These are phyloP conservation scores for Coelinius sp. DNA, from an alignment of 2,888 invertebrate species.

Conservation along the genomic window DNA sequence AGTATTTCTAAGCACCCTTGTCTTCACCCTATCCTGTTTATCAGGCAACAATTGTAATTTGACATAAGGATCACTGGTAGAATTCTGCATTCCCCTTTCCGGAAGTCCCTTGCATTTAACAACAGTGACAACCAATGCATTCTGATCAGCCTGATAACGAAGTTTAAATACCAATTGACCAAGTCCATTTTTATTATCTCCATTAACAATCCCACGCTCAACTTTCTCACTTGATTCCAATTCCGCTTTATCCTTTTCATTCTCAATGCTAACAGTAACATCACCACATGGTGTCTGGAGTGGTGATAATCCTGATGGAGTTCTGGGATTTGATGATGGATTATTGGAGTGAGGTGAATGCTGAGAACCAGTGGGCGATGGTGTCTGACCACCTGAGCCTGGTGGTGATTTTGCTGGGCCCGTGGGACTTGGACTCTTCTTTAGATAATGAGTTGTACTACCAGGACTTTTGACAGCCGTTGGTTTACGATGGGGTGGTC, in stretches of 20 bases:
- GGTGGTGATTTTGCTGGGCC: slow-evolving; percentile 76
- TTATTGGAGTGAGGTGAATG: slow-evolving; percentile 51
- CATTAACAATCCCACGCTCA: slow-evolving; percentile 60
- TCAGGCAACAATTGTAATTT: slow-evolving; percentile 97
- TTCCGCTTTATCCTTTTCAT: slow-evolving; percentile 74
- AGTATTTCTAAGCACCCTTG: slow-evolving; percentile 95
- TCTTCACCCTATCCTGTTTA: slow-evolving; percentile 97
- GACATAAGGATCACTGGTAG: slow-evolving; percentile 96
- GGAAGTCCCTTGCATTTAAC: slow-evolving; percentile 92
- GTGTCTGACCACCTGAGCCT: slow-evolving; percentile 70
- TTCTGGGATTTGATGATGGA: slow-evolving; percentile 54
- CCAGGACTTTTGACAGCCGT: slow-evolving; percentile 90
- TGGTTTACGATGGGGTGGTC: slow-evolving; percentile 79
- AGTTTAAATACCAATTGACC: slow-evolving; percentile 92
- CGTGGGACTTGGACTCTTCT: slow-evolving; percentile 94
- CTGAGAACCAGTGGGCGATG: slow-evolving; percentile 63
- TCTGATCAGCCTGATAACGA: slow-evolving; percentile 91
- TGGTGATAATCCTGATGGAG: slow-evolving; percentile 61
- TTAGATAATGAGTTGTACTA: slow-evolving; percentile 86
- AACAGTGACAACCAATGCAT: slow-evolving; percentile 92
- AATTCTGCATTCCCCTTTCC: slow-evolving; percentile 84
- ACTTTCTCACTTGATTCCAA: slow-evolving; percentile 75
- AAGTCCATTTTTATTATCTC: slow-evolving; percentile 71
- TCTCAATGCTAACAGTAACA: slow-evolving; percentile 71
- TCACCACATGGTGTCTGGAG: slow-evolving; percentile 66